Evolutionary conservation across 2,888 invertebrate genomes (phyloP).

Genomic region (Callyntrura sp.): DNA sequence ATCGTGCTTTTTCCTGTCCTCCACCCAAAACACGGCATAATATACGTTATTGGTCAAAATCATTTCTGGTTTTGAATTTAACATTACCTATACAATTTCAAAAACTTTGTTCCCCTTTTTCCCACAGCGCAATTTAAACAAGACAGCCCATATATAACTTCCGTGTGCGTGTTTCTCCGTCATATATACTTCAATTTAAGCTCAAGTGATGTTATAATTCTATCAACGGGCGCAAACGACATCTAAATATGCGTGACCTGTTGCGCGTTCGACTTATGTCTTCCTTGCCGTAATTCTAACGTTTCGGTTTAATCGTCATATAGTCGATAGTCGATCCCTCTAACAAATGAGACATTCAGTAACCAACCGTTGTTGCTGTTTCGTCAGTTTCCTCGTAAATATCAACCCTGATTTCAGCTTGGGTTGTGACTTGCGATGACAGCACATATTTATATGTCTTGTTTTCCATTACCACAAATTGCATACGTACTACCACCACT

Average conservation of each 20-base stretch:
- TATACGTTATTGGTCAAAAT: conserved; percentile 37
- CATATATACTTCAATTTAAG: background rate
- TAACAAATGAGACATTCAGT: too few species aligned
- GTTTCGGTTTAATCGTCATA: too few species aligned
- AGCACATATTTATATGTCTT: too few species aligned
- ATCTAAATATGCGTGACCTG: conserved; percentile 38
- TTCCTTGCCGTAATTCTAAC: too few species aligned
- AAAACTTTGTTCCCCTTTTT: conserved; percentile 27
- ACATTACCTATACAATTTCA: background rate
- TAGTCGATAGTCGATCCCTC: too few species aligned
- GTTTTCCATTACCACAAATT: background rate
- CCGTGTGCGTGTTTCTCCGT: background rate
- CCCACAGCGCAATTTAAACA: conserved; percentile 18
- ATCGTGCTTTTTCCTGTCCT: conserved; percentile 37
- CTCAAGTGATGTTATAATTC: conserved; percentile 29
- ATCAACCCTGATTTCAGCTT: too few species aligned
- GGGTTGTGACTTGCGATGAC: too few species aligned
- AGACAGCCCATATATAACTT: too few species aligned
- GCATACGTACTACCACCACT: too few species aligned
- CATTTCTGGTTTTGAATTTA: conserved; percentile 30
- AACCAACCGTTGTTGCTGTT: too few species aligned
- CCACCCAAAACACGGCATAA: conserved; percentile 16
- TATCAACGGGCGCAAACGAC: background rate
- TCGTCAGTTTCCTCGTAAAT: too few species aligned
- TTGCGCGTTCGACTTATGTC: conserved; percentile 14